These are phyloP conservation scores for Poecilobothrus nobilitatus DNA, from an alignment of 2,888 invertebrate species.

Conservation along the genomic window DNA sequence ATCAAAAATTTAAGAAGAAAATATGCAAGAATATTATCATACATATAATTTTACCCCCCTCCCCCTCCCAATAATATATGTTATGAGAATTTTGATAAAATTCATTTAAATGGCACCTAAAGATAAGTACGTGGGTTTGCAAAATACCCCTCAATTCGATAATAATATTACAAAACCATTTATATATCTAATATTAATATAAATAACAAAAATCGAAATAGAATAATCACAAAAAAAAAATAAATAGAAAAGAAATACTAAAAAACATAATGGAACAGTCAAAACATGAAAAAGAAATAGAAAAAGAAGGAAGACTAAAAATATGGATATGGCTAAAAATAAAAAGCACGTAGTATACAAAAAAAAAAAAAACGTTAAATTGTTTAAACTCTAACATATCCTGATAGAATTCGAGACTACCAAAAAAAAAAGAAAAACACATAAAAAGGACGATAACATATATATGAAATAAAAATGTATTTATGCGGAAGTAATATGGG, in stretches of 20 bases:
- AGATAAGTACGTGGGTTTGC: background rate
- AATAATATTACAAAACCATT: no score
- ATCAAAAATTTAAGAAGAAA: no score
- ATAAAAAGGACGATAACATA: background rate
- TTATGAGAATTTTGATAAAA: background rate
- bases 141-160: no score
- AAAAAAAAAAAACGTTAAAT: background rate
- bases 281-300: no score
- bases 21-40: no score
- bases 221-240: background rate
- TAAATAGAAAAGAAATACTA: background rate
- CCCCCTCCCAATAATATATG: no score
- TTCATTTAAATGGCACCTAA: background rate
- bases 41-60: no score
- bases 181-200: background rate
- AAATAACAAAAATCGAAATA: background rate
- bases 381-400: background rate
- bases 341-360: no score
- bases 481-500: conserved; percentile 6
- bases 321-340: no score
- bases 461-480: background rate
- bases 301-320: no score
- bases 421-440: background rate
- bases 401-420: background rate
- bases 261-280: background rate